Evolutionary conservation across 1,140 invertebrate species (phyloP).

Genomic region (Akabosia matsudoensis): DNA sequence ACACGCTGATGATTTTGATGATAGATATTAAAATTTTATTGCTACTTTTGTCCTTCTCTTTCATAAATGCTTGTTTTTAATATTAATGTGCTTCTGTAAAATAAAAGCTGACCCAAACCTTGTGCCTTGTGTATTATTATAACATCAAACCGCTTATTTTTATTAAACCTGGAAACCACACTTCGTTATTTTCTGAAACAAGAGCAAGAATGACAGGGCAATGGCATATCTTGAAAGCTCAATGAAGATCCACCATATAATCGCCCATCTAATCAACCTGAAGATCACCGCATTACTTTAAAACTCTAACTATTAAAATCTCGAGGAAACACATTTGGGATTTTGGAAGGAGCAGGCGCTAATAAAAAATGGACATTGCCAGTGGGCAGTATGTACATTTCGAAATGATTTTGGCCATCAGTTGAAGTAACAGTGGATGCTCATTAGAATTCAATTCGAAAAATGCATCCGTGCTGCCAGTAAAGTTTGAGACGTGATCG

Average conservation of each 20-base stretch:
- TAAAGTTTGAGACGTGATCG: too few species aligned
- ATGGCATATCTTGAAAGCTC: neutral
- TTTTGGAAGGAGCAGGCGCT: too few species aligned
- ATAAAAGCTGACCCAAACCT: neutral
- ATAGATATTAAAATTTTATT: conserved; percentile 18
- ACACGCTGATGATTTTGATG: neutral
- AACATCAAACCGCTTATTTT: conserved; percentile 10
- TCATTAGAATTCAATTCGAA: too few species aligned
- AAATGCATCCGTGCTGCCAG: too few species aligned
- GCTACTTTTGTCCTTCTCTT: conserved; percentile 14
- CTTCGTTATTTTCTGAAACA: too few species aligned
- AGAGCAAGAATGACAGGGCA: neutral
- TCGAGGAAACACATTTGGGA: neutral
- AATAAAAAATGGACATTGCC: too few species aligned
- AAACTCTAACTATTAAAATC: neutral
- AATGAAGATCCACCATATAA: neutral
- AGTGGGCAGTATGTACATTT: neutral
- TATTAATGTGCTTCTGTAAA: conserved; percentile 1
- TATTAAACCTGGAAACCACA: too few species aligned
- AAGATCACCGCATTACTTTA: too few species aligned
- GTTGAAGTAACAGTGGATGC: too few species aligned
- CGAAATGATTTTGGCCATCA: neutral
- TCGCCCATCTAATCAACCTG: neutral
- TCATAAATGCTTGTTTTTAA: conserved; percentile 5
- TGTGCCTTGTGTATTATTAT: neutral